Base-by-base conservation (phyloP, 2,888 invertebrate species). In the Amphipyra tragopoginis region DNA sequence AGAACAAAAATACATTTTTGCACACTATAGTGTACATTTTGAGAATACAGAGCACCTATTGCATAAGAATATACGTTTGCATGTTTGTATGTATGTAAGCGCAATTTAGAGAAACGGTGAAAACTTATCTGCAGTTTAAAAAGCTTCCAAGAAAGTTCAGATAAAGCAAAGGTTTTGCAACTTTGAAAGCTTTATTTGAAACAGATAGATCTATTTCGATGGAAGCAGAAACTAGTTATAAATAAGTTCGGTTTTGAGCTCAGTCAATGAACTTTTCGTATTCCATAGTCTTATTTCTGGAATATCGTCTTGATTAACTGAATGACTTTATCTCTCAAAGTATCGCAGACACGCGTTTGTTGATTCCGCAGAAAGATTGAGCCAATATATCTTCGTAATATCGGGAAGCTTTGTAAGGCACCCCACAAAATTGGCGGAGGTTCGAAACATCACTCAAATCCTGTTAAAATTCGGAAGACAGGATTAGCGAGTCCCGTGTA, bases 381-480 rank as follows among this genome's bases (percentile, higher is more conserved):
- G 81, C 81, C 80, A 75, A 73, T 78, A 77, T 84, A 83, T 87
- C 83, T 84, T 83, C 72, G 75, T 85, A 83, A 85, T 85, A 81
- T 86, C 65, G 67, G 72, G 61, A 69, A 80, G 65, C 67, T 75
- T 72, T 63, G 68, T 73, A 77, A 78, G 75, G 75, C 68, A 71
- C 65, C 56, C 57, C 76, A 73, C 79, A 78, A 86, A 82, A 81
- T 82, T 77, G 66, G 71, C 53, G 58, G 65, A 70, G 77, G 70
- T 76, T 71, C 57, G 77, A 79, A 81, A 85, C 86, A 90, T 89
- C 85, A 85, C 84, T 89, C 88, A 90, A 90, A 90, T 90, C 89
- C 89, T 89, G 90, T 92, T 92, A 87, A 91, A 90, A 90, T 90
- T 89, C 86, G 75, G 81, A 77, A 86, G 89, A 88, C 87, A 85